Conservation (phyloP, 2,113 vertebrate genomes). For the Xenopus tropicalis region UCB_Xtro_10.0 CM004452.2:45302501-45303000, state of each 20-base stretch:
- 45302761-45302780: neutral
- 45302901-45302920: neutral
- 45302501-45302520: too few species aligned
- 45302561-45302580: too few species aligned
- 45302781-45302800: neutral
- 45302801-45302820: neutral
- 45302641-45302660: too few species aligned
- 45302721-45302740: neutral
- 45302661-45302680: too few species aligned
- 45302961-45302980: neutral
- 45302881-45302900: neutral
- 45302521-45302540: too few species aligned
- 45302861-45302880: neutral
- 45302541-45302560: too few species aligned
- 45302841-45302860: slow-evolving; percentile 4
- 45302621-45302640: too few species aligned
- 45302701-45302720: neutral
- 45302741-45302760: neutral
- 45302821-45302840: neutral
- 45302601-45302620: too few species aligned
- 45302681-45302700: too few species aligned
- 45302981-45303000: neutral
- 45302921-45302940: neutral
- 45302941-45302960: neutral
- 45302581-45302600: too few species aligned